A percentile compares a stretch with the other conserved stretches of the same genome.
Evolutionary conservation across 1,140 invertebrate species (phyloP).

Genomic region (Euura saliciscinereae): DNA sequence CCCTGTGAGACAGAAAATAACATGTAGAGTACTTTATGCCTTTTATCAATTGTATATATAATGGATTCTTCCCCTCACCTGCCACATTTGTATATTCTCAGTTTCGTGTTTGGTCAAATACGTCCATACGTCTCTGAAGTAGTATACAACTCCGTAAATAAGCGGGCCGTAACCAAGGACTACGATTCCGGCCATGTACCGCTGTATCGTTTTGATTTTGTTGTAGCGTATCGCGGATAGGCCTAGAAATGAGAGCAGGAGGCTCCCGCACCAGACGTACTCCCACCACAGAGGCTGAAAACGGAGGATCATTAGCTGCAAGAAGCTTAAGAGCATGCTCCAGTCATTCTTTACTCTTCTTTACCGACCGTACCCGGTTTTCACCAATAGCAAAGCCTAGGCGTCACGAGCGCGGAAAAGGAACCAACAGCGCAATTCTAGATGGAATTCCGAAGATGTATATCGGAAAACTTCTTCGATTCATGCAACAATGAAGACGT

Average conservation of each 20-base stretch:
- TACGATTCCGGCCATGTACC: slow-evolving; percentile 83
- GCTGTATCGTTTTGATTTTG: slow-evolving; percentile 75
- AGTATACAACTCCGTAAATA: slow-evolving; percentile 80
- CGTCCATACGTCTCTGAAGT: slow-evolving; percentile 83
- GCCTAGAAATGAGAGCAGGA: slow-evolving; percentile 86
- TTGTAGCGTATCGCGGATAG: slow-evolving; percentile 86
- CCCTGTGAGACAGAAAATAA: slow-evolving; percentile 66
- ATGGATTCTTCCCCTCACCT: slow-evolving; percentile 63
- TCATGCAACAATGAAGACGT: too few relatives aligned
- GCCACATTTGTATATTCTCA: slow-evolving; percentile 77
- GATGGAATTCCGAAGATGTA: neutral
- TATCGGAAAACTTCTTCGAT: too few relatives aligned
- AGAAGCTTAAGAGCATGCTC: too few relatives aligned
- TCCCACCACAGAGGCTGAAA: slow-evolving; percentile 88
- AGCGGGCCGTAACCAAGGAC: slow-evolving; percentile 82
- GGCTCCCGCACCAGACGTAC: slow-evolving; percentile 89
- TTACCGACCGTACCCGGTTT: too few relatives aligned
- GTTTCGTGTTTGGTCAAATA: slow-evolving; percentile 75
- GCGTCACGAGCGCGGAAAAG: too few relatives aligned
- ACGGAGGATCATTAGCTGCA: slow-evolving; percentile 21
- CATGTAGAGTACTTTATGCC: slow-evolving; percentile 5
- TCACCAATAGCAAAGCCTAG: too few relatives aligned
- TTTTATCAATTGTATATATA: slow-evolving; percentile 18
- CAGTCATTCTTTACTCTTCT: too few relatives aligned
- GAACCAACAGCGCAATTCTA: too few relatives aligned